A percentile compares a stretch with the other conserved stretches of the same genome.
Conservation (phyloP, 2,888 invertebrate species). For the Andrena haemorrhoa region DNA sequence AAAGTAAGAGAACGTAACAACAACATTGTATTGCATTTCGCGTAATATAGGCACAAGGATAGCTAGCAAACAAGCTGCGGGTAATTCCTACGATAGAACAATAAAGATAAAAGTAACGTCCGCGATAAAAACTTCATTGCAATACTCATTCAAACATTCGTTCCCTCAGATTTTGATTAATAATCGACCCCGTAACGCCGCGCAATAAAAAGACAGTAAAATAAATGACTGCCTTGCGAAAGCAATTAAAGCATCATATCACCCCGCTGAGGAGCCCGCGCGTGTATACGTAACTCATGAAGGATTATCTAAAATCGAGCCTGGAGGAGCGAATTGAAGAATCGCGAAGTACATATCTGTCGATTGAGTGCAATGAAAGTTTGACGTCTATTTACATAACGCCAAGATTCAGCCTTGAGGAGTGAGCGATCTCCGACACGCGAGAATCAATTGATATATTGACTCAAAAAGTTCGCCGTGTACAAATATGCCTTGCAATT, state of each 20-base stretch:
- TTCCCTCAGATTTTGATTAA: constrained; percentile 30
- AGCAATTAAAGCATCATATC: constrained; percentile 48
- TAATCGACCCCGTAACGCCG: constrained; percentile 20
- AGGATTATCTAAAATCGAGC: constrained; percentile 41
- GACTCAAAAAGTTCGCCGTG: constrained; percentile 37
- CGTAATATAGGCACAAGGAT: too few relatives aligned
- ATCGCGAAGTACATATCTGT: constrained; percentile 29
- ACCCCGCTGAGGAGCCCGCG: not conserved
- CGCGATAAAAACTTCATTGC: constrained; percentile 21
- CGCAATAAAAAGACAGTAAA: constrained; percentile 13
- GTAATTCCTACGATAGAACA: not conserved
- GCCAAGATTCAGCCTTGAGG: constrained; percentile 62
- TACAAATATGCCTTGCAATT: constrained; percentile 7
- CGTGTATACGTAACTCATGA: constrained; percentile 23
- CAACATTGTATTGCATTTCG: too few relatives aligned
- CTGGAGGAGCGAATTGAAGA: constrained; percentile 20
- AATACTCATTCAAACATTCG: constrained; percentile 16
- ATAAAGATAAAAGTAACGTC: not conserved
- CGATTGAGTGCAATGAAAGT: constrained; percentile 44
- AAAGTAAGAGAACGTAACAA: too few relatives aligned
- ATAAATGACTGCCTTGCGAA: constrained; percentile 40
- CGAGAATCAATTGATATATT: constrained; percentile 23
- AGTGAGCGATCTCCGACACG: constrained; percentile 63
- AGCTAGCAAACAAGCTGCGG: not conserved
- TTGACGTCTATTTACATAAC: constrained; percentile 57